A percentile compares a stretch with the other conserved stretches of the same genome.
phyloP scores from a whole-genome alignment of 2,797 vertebrate species.

The Coendou prehensilis region DNA sequence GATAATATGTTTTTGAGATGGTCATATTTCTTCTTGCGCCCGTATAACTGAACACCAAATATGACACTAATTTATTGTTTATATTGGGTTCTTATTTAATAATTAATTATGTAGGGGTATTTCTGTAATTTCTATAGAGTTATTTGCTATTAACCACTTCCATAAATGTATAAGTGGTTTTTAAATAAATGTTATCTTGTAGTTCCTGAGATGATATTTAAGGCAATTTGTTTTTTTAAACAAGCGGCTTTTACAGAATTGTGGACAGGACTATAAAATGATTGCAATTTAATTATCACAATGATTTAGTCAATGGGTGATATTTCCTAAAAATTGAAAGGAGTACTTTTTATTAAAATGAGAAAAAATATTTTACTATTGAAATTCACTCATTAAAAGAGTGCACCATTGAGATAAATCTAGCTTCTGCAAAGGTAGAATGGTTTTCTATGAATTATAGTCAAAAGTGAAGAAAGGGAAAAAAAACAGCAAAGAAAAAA shows the following conservation, averaged over 20 bases:
- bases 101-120: neutral
- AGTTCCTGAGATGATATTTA: neutral
- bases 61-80: neutral
- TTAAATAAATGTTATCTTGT: too few species aligned
- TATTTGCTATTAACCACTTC: neutral
- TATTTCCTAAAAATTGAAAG: conserved; percentile 58
- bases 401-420: neutral
- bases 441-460: neutral
- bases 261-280: conserved; percentile 29
- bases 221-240: conserved; percentile 6
- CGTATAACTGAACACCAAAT: neutral
- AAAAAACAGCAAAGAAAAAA: neutral
- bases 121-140: neutral
- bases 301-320: conserved; percentile 23
- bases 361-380: conserved; percentile 23
- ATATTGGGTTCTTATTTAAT: neutral
- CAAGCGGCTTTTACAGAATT: conserved; percentile 10
- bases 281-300: conserved; percentile 55
- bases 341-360: conserved; percentile 47
- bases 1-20: neutral
- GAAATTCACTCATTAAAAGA: conserved; percentile 50
- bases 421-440: neutral
- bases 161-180: too few species aligned
- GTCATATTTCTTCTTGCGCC: neutral
- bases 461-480: neutral